A percentile compares a stretch with the other conserved stretches of the same genome.
phyloP scores from a whole-genome alignment of 2,113 vertebrate genomes.

The Platycercus adscitus region DNA sequence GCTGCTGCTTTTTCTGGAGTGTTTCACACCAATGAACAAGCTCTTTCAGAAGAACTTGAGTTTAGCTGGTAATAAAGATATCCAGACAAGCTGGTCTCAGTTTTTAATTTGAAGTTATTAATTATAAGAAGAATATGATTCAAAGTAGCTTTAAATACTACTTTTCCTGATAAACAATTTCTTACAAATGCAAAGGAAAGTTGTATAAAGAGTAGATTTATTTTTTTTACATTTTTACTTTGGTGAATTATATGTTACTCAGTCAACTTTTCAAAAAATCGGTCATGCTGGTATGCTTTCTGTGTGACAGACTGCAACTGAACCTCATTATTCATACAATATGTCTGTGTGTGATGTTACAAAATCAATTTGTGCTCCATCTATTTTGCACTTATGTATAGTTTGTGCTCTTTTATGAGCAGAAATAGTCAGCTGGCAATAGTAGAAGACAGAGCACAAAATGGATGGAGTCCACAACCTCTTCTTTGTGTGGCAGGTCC shows the following conservation, averaged over 20 bases:
- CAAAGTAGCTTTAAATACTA: not conserved
- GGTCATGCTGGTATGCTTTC: conserved; percentile 39
- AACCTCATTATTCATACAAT: conserved; percentile 74
- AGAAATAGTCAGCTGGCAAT: conserved; percentile 70
- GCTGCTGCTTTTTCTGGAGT: not conserved
- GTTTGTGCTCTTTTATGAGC: conserved; percentile 61
- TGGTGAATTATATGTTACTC: conserved; percentile 46
- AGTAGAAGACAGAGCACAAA: conserved; percentile 66
- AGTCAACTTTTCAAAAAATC: conserved; percentile 68
- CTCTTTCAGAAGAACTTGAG: not conserved
- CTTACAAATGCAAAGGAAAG: not conserved
- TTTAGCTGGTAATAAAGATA: not conserved
- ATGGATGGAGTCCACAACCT: conserved; percentile 20
- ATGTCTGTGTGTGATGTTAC: conserved; percentile 59
- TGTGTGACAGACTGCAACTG: conserved; percentile 67
- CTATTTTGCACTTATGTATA: conserved; percentile 71
- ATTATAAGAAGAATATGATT: not conserved
- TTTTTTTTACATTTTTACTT: not conserved
- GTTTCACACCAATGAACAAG: not conserved
- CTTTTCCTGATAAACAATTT: not conserved
- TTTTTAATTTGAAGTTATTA: not conserved
- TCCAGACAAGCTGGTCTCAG: not conserved
- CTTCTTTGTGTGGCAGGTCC: conserved; percentile 11
- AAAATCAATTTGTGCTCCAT: conserved; percentile 75
- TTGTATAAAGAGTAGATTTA: not conserved